Evolutionary conservation across 2,113 vertebrate species (phyloP).

Genomic region (Equus przewalskii): DNA sequence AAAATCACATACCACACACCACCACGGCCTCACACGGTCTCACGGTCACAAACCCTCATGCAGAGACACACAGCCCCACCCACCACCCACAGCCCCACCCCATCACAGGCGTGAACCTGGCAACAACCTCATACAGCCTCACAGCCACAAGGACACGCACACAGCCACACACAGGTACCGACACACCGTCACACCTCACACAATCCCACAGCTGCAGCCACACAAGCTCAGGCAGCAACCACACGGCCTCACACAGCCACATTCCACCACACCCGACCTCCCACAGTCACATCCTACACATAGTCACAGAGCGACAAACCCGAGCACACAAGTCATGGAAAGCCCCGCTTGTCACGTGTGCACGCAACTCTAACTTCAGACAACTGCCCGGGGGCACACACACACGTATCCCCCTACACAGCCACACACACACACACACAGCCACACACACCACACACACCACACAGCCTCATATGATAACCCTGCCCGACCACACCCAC

Average conservation of each 20-base stretch:
- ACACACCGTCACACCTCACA: background rate
- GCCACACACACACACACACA: no score
- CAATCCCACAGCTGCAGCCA: background rate
- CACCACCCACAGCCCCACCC: background rate
- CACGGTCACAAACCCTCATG: background rate
- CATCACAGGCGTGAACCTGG: fast-evolving
- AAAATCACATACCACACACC: background rate
- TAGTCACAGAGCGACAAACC: background rate
- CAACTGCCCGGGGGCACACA: no score
- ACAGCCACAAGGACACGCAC: background rate
- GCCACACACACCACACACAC: no score
- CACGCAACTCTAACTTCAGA: no score
- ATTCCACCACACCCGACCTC: background rate
- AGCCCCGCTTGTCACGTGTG: no score
- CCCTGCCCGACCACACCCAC: no score
- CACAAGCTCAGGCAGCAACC: background rate
- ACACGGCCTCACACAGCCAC: background rate
- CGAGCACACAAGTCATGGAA: fast-evolving
- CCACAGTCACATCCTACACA: background rate
- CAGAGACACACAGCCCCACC: background rate
- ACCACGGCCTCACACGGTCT: background rate
- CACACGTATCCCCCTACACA: no score
- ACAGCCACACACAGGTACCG: background rate
- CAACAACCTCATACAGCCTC: background rate
- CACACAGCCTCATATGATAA: no score